phyloP scores from a whole-genome alignment of 1,140 invertebrate species.

The Drosophila guanche region DNA sequence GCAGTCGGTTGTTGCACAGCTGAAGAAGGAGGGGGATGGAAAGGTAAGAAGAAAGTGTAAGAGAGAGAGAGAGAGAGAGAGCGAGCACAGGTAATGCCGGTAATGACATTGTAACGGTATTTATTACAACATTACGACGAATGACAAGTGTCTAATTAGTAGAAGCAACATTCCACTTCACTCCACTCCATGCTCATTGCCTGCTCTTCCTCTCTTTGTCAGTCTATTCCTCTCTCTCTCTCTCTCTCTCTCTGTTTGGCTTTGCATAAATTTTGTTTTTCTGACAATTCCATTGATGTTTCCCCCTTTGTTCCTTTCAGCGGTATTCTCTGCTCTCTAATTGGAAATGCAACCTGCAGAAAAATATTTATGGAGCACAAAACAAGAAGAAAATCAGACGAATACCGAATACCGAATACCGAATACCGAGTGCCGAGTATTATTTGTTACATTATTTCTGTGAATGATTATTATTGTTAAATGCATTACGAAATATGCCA shows the following conservation, averaged over 20 bases:
- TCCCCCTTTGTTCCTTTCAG: neutral
- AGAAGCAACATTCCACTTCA: slow-evolving; percentile 52
- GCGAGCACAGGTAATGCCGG: slow-evolving; percentile 65
- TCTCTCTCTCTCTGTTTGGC: slow-evolving; percentile 6
- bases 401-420: neutral
- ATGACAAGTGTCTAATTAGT: slow-evolving; percentile 81
- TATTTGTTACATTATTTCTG: slow-evolving; percentile 29
- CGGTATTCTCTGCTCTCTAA: slow-evolving; percentile 1
- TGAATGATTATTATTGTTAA: slow-evolving; percentile 40
- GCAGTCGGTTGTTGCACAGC: slow-evolving; percentile 9
- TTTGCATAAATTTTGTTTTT: slow-evolving; percentile 40
- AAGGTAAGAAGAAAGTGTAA: neutral
- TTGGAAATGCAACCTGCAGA: slow-evolving; percentile 11
- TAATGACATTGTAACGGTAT: slow-evolving; percentile 82
- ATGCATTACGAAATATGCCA: slow-evolving; percentile 57
- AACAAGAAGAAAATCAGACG: neutral
- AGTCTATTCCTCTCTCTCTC: neutral
- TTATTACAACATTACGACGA: slow-evolving; percentile 78
- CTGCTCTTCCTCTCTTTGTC: neutral
- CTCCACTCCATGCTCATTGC: neutral
- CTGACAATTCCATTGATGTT: slow-evolving; percentile 19
- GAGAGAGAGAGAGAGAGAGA: slow-evolving; percentile 5
- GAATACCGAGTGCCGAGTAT: neutral
- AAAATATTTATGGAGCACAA: slow-evolving; percentile 6
- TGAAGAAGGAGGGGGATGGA: slow-evolving; percentile 6